phyloP scores from a whole-genome alignment of 2,113 vertebrate genomes.

The Leptobrachium leishanense region DNA sequence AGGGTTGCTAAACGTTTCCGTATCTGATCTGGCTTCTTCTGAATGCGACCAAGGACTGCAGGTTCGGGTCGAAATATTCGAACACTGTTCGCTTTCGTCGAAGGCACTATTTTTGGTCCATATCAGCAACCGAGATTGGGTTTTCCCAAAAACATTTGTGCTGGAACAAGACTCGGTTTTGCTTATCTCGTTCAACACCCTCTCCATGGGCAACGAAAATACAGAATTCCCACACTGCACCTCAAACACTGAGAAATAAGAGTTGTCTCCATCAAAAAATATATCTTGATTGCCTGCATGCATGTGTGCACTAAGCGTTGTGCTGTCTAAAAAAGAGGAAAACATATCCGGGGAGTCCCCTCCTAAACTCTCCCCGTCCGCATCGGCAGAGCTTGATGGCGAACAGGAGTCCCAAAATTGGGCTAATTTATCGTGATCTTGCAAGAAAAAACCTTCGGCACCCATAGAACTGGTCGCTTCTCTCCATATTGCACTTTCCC shows the following conservation, averaged over 20 bases:
- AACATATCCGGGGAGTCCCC: conserved; percentile 88
- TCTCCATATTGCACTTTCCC: conserved; percentile 99
- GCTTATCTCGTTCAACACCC: conserved; percentile 80
- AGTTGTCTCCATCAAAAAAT: conserved; percentile 84
- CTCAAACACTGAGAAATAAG: conserved; percentile 97
- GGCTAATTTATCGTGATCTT: conserved; percentile 89
- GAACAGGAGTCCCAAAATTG: conserved; percentile 97
- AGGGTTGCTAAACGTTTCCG: conserved; percentile 82
- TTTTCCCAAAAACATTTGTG: conserved; percentile 88
- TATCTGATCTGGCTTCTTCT: conserved; percentile 96
- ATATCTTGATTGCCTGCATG: conserved; percentile 83
- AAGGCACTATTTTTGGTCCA: conserved; percentile 99
- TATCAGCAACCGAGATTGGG: conserved; percentile 98
- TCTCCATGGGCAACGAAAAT: conserved; percentile 90
- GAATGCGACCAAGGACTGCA: conserved; percentile 99
- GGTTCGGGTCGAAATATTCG: conserved; percentile 96
- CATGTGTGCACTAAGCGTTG: conserved; percentile 78
- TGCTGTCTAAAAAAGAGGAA: conserved; percentile 83
- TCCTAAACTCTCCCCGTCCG: conserved; percentile 91
- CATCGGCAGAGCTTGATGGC: conserved; percentile 90
- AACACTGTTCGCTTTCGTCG: conserved; percentile 99
- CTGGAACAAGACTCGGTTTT: conserved; percentile 88
- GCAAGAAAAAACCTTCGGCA: conserved; percentile 86
- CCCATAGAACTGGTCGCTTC: conserved; percentile 83
- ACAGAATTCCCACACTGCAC: conserved; percentile 95